These are phyloP conservation scores for Nannoperca australis DNA, from an alignment of 2,797 vertebrate species.

Conservation along the genomic window DNA sequence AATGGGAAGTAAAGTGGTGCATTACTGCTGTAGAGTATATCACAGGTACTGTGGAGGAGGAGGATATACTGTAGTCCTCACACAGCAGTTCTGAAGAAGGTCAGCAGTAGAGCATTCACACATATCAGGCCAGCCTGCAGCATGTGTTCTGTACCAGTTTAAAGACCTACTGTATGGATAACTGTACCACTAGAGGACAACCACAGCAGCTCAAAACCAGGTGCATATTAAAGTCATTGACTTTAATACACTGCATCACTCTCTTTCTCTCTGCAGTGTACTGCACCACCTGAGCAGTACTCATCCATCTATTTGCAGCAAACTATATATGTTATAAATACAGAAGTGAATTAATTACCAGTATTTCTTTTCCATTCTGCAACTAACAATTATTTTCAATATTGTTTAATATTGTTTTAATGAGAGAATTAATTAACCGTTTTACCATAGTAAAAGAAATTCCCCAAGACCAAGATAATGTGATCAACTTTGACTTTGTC, in stretches of 20 bases:
- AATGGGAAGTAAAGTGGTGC: constrained; percentile 19
- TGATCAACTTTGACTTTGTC: not conserved
- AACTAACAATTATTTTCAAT: not conserved
- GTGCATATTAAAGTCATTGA: constrained; percentile 7
- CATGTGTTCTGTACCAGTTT: constrained; percentile 15
- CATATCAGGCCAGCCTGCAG: constrained; percentile 37
- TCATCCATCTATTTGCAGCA: not conserved
- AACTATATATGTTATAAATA: constrained; percentile 1
- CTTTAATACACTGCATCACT: constrained; percentile 11
- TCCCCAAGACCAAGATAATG: not conserved
- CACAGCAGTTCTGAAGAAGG: constrained; percentile 66
- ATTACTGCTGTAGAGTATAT: constrained; percentile 27
- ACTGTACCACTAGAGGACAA: not conserved
- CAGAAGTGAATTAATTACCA: not conserved
- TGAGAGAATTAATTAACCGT: not conserved
- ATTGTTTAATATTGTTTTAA: no score
- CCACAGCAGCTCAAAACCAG: constrained; percentile 15
- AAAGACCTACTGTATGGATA: not conserved
- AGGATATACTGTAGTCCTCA: constrained; percentile 42
- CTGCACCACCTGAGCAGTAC: not conserved
- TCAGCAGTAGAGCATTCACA: constrained; percentile 45
- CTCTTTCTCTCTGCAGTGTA: constrained; percentile 7
- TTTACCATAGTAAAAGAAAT: not conserved
- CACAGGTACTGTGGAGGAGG: constrained; percentile 33
- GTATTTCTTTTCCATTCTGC: not conserved